These are phyloP conservation scores for Cottoperca gobio DNA, from an alignment of 2,797 vertebrate genomes.

Conservation along the genomic window DNA sequence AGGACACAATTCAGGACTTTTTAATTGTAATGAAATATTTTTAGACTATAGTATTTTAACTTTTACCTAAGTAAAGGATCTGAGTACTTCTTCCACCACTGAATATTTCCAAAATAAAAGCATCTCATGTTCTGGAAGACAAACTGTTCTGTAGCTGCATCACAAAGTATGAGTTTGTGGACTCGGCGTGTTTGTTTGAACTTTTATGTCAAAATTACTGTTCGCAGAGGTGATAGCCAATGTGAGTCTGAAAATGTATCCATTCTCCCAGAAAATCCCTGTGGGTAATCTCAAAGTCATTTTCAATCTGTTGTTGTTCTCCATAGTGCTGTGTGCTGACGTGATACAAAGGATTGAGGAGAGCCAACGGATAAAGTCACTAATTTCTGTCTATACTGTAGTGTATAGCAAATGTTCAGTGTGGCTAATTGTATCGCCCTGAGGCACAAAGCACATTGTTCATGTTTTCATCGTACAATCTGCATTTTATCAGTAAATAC, in stretches of 20 bases:
- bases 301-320: constrained; percentile 51
- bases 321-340: constrained; percentile 27
- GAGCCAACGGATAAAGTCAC: constrained; percentile 14
- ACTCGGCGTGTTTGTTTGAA: constrained; percentile 48
- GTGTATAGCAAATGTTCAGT: constrained; percentile 6
- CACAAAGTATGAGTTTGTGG: constrained; percentile 8
- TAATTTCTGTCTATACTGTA: constrained; percentile 12
- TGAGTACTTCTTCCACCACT: not conserved
- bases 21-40: not conserved
- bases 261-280: constrained; percentile 35
- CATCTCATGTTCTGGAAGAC: not conserved
- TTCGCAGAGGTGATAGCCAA: constrained; percentile 10
- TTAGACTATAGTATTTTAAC: not conserved
- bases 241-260: constrained; percentile 32
- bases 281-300: constrained; percentile 55
- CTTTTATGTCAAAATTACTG: constrained; percentile 36
- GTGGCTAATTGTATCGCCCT: constrained; percentile 31
- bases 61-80: not conserved
- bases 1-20: too few species aligned
- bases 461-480: not conserved
- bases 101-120: not conserved
- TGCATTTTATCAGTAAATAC: not conserved
- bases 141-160: not conserved
- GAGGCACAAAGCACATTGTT: not conserved
- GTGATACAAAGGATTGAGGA: constrained; percentile 38